Base-by-base conservation (phyloP, 2,113 vertebrate genomes). In the Siniperca chuatsi region DNA sequence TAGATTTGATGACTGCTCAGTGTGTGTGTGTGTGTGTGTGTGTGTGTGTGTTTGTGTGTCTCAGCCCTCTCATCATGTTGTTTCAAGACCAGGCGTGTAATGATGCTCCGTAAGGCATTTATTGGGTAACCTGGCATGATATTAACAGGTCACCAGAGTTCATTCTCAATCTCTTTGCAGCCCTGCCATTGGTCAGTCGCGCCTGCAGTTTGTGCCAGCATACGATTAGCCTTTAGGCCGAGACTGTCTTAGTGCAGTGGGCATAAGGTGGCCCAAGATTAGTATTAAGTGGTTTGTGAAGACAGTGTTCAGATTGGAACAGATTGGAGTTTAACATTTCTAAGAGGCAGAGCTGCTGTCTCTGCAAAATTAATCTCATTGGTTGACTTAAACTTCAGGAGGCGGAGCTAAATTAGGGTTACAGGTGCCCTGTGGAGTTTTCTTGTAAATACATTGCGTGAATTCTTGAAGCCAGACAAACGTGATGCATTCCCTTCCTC, bases 241-340 rank as follows among this genome's bases (percentile, higher is more conserved):
- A 64, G 71, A 8, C 72, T 40, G 88, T 83, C 57, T 89, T 74
- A 88, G 35, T 21, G 64, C 71, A 54, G 48, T 40, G 65, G 50
- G 76, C 87, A 92, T 57, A 85, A 79, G 88, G 90, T 54, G 85
- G 85, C 37, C 84, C 37, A n/a, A 84, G 91, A 93, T 93, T 92
- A 92, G 86, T 18, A 76, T 15, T 88, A 90, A 91, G 80, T 48
- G 7, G 67, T 87, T 82, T 84, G 85, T 65, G 44, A 70, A 67
- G 82, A 70, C 58, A 1, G 44, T 15, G 7, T 48, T 82, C 23
- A 44, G 66, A 71, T n/a, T 10, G 72, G 67, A 79, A 37, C 65
- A 35, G 54, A 82, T 20, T 60, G 62, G 25, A 69, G 52, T 78
- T 61, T 4, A 54, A 73, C 40, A 60, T 58, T 58, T 78, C 15